A percentile compares a stretch with the other conserved stretches of the same genome.
These are phyloP conservation scores for Cyclophora albipunctata DNA, from an alignment of 2,888 invertebrate species.

Conservation along the genomic window DNA sequence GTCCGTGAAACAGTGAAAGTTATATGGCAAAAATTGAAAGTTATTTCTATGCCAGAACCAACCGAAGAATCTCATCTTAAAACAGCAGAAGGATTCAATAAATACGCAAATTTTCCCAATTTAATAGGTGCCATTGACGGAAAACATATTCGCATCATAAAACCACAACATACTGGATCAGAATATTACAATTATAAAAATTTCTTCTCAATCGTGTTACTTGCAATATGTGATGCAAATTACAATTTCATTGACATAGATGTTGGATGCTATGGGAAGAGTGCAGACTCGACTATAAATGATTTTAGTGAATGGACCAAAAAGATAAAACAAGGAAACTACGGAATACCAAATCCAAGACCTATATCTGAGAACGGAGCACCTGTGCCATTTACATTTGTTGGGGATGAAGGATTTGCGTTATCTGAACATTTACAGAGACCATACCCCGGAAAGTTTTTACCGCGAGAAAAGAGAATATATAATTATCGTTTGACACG, in stretches of 20 bases:
- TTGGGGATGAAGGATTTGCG: constrained; percentile 30
- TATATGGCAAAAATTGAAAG: constrained; percentile 24
- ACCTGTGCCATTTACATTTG: constrained; percentile 18
- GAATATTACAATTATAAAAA: constrained; percentile 20
- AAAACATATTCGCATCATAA: constrained; percentile 17
- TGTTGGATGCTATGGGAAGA: constrained; percentile 22
- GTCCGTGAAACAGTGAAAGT: constrained; percentile 21
- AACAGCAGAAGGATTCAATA: constrained; percentile 21
- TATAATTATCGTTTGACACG: constrained; percentile 29
- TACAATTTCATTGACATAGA: constrained; percentile 24
- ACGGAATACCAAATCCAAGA: constrained; percentile 18
- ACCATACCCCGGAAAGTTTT: constrained; percentile 20
- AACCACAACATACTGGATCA: constrained; percentile 20
- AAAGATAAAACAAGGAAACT: constrained; percentile 13
- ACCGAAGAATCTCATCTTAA: constrained; percentile 21
- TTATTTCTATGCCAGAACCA: constrained; percentile 13
- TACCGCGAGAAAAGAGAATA: constrained; percentile 20
- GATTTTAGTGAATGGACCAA: constrained; percentile 19
- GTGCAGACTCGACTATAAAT: constrained; percentile 20
- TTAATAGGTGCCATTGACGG: constrained; percentile 26
- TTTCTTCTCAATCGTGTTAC: constrained; percentile 25
- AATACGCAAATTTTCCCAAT: constrained; percentile 27
- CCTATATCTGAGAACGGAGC: constrained; percentile 17
- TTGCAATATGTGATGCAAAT: constrained; percentile 25
- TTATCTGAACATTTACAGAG: constrained; percentile 25